Conservation (phyloP, 2,113 vertebrate genomes). For the Saccopteryx leptura region DNA sequence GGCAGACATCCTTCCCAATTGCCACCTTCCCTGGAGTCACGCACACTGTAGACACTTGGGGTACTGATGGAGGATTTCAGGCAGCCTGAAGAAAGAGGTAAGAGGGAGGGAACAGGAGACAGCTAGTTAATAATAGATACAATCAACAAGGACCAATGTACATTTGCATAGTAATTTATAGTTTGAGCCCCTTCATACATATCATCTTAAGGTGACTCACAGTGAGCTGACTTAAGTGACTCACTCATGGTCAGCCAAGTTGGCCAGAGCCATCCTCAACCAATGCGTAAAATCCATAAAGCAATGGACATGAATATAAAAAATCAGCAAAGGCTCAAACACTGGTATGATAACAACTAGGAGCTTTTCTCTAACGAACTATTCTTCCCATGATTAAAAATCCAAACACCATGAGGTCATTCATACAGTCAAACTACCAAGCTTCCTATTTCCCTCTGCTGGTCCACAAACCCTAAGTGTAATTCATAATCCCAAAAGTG, state of each 20-base stretch:
- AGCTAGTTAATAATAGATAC: not conserved
- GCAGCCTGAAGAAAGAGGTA: not conserved
- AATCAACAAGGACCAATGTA: not conserved
- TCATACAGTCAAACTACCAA: conserved; percentile 52
- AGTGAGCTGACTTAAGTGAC: not conserved
- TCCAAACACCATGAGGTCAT: not conserved
- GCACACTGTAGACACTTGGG: not conserved
- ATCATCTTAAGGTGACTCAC: not conserved
- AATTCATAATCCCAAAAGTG: conserved; percentile 28
- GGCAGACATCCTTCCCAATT: not conserved
- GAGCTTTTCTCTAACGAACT: not conserved
- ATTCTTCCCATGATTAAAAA: not conserved
- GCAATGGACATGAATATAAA: not conserved
- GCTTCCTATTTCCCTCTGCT: not conserved
- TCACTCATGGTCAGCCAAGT: not conserved
- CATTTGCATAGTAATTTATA: not conserved
- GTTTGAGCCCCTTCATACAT: not conserved
- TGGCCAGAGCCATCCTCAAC: not conserved
- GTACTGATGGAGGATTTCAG: not conserved
- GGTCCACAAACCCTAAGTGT: not conserved
- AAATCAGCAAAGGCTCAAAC: not conserved
- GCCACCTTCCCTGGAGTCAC: not conserved
- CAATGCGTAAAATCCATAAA: not conserved
- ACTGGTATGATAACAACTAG: not conserved
- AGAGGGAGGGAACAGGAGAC: not conserved